These are phyloP conservation scores for Pammene aurita DNA, from an alignment of 2,888 invertebrate species.

Conservation along the genomic window DNA sequence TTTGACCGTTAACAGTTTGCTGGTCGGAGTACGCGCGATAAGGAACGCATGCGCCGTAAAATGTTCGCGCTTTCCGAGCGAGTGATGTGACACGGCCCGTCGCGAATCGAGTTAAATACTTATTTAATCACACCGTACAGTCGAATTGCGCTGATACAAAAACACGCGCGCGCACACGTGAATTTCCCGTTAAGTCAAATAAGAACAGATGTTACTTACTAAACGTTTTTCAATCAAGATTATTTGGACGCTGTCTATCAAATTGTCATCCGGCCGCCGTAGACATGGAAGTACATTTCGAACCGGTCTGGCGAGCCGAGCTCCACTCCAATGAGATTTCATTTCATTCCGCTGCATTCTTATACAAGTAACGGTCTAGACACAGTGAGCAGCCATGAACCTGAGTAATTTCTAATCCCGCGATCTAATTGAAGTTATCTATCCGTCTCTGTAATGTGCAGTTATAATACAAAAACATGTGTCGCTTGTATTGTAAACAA, in stretches of 20 bases:
- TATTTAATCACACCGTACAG: slow-evolving; percentile 44
- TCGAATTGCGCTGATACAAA: slow-evolving; percentile 42
- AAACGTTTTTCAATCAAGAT: slow-evolving; percentile 56
- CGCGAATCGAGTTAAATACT: slow-evolving; percentile 46
- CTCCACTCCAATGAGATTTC: slow-evolving; percentile 81
- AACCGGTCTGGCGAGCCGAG: slow-evolving; percentile 74
- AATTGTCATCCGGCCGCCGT: slow-evolving; percentile 68
- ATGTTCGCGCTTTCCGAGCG: slow-evolving; percentile 55
- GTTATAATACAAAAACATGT: slow-evolving; percentile 46
- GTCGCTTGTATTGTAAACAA: slow-evolving; percentile 54
- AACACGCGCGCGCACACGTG: slow-evolving; percentile 30
- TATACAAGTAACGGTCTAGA: slow-evolving; percentile 77
- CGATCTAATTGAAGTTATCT: slow-evolving; percentile 37
- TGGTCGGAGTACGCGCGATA: slow-evolving; percentile 51
- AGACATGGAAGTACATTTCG: slow-evolving; percentile 64
- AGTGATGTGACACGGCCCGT: slow-evolving; percentile 53
- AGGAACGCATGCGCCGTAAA: slow-evolving; percentile 58
- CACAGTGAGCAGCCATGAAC: slow-evolving; percentile 59
- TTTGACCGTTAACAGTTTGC: slow-evolving; percentile 47
- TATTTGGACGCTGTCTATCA: slow-evolving; percentile 70
- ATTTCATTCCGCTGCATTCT: slow-evolving; percentile 81
- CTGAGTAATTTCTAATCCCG: slow-evolving; percentile 45
- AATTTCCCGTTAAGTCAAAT: background rate
- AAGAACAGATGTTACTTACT: slow-evolving; percentile 33
- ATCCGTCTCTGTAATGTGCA: slow-evolving; percentile 25